Conservation (phyloP, 2,888 invertebrate genomes). For the Apodemia zela region DNA sequence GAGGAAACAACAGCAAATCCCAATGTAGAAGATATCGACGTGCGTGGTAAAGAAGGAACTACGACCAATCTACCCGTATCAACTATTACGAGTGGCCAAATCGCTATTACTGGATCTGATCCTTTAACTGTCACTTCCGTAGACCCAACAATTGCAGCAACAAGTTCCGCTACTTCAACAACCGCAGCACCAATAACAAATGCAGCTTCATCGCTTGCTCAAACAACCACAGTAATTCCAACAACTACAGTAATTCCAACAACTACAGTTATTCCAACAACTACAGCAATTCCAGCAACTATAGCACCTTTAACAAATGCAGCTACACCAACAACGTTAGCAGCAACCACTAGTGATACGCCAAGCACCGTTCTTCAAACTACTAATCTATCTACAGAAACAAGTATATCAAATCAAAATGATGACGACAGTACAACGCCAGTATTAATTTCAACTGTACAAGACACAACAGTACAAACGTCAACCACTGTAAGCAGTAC, state of each 20-base stretch:
- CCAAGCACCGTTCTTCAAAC: background rate
- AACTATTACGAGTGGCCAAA: background rate
- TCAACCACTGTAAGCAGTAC: background rate
- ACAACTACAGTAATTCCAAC: conserved; percentile 33
- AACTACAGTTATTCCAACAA: conserved; percentile 28
- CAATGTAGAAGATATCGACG: conserved; percentile 53
- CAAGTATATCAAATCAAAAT: background rate
- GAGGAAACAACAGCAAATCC: conserved; percentile 56
- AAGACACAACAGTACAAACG: background rate
- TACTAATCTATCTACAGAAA: background rate
- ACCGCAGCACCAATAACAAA: conserved; percentile 27
- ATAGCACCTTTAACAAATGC: conserved; percentile 23
- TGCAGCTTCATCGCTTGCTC: background rate
- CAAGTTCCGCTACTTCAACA: conserved; percentile 37
- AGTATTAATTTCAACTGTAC: background rate
- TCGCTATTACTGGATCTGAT: conserved; percentile 18
- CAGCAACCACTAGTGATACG: background rate
- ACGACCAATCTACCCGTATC: conserved; percentile 35
- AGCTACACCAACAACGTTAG: background rate
- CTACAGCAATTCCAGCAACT: conserved; percentile 38
- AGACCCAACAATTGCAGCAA: background rate
- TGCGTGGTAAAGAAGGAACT: conserved; percentile 43
- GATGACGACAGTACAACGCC: background rate
- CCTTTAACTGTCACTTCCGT: background rate
- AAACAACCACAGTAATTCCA: background rate